phyloP scores from a whole-genome alignment of 2,888 invertebrate genomes.

The Exephanes ischioxanthus region DNA sequence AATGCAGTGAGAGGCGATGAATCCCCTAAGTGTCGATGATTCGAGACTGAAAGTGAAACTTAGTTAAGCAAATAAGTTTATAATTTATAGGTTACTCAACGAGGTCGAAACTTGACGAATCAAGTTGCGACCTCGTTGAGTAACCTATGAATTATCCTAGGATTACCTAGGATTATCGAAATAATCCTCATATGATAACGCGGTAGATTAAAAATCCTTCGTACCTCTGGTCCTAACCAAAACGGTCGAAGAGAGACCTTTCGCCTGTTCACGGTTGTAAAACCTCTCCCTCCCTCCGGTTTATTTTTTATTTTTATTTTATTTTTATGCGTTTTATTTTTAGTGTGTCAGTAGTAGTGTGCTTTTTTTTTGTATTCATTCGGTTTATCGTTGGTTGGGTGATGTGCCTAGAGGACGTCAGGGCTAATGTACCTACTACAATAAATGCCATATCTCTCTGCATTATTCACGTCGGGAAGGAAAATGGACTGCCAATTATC shows the following conservation, averaged over 20 bases:
- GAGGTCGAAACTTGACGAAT: background rate
- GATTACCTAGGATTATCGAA: no score
- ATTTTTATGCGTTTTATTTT: no score
- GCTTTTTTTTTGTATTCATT: no score
- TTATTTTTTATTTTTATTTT: no score
- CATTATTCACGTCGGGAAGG: no score
- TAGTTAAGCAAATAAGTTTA: background rate
- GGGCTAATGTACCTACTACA: conserved; percentile 65
- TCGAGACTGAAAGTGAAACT: background rate
- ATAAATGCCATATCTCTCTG: conserved; percentile 59
- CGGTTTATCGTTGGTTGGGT: conserved; percentile 52
- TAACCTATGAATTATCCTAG: no score
- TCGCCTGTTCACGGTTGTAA: conserved; percentile 66
- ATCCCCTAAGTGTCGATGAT: background rate
- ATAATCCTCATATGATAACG: background rate
- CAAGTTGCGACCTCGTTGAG: no score
- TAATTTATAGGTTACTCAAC: background rate
- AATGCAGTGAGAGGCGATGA: conserved; percentile 47
- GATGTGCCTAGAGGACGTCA: conserved; percentile 2
- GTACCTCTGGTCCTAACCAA: conserved; percentile 16
- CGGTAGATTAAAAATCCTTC: background rate
- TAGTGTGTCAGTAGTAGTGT: no score
- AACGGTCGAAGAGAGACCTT: conserved; percentile 49
- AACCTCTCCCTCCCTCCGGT: conserved; percentile 40
- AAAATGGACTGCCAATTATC: no score